Conservation (phyloP, 1,140 invertebrate genomes). For the Stenopsyche tienmushanensis region DNA sequence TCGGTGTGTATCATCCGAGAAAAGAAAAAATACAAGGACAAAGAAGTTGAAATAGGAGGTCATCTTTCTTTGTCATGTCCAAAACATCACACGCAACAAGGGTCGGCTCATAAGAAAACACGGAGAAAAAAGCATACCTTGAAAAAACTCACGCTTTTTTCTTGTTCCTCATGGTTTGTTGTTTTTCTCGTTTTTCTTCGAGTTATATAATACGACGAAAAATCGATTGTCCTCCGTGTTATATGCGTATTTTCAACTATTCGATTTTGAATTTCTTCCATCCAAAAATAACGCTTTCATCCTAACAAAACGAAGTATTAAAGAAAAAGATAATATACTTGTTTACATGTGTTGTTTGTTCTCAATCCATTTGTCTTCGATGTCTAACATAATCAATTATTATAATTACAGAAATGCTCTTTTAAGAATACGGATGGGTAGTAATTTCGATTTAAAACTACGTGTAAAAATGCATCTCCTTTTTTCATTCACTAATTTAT, state of each 20-base stretch:
- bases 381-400: no score
- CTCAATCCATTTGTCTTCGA: no score
- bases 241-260: neutral
- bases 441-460: neutral
- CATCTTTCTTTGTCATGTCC: conserved; percentile 38
- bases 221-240: neutral
- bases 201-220: neutral
- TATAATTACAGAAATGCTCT: no score
- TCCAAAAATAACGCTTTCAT: no score
- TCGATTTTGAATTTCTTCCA: no score
- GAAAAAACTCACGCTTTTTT: conserved; percentile 11
- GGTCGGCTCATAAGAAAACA: conserved; percentile 19
- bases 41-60: conserved; percentile 30
- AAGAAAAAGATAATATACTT: no score
- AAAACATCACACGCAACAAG: conserved; percentile 37
- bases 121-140: conserved; percentile 3
- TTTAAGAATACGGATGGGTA: no score
- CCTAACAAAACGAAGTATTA: no score
- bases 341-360: no score
- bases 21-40: conserved; percentile 25
- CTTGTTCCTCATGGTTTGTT: neutral
- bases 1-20: conserved; percentile 21
- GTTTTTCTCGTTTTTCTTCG: neutral
- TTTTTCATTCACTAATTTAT: neutral
- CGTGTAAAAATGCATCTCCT: neutral